Base-by-base conservation (phyloP, 2,113 vertebrate genomes). In the Trichechus manatus region DNA sequence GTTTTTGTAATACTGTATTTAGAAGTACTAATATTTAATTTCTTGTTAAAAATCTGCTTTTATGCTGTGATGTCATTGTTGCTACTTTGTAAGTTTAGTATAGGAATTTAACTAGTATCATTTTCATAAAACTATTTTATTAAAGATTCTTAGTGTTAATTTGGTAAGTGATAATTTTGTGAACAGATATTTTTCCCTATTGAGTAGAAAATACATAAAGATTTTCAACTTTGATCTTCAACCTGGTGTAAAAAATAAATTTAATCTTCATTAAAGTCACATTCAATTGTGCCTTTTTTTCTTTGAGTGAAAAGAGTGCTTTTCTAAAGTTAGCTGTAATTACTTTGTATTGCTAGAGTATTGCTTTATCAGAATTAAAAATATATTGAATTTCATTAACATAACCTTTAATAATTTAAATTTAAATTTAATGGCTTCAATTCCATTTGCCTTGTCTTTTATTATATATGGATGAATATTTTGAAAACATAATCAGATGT, bases 1-100 rank as follows among this genome's bases (percentile, higher is more conserved):
- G 80, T 44, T 95, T 97, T 97, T 94, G 31, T 81, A 88, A 89
- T 68, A 80, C 13, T 64, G 7, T 90, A 83, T 87, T 94, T 64
- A 36, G 7, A 50, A 39, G 17, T 75, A 70, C 42, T 84, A 81
- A 25, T 90, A 81, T 79, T 93, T 97, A 87, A 94, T 87, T 92
- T 86, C 15, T 63, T 91, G 50, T 29, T 27, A 82, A 83, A 77
- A 74, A 47, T 56, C 13, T 74, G 29, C 14, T 86, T 83, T 61
- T 81, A 36, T 74, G 42, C 39, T 75, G 20, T 86, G 70, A 83
- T 72, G 4, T 33, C 61, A 91, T 61, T 72, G 27, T 36, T 91
- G 6, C 82, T 93, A 86, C 89, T 91, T 78, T 78, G 9, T 90
- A 95, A 87, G 33, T 93, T 93, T 39, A 86, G 29, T 61, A 56